Conservation (phyloP, 92 coral and sea anemone genomes). For the Phymanthus crucifer region DNA sequence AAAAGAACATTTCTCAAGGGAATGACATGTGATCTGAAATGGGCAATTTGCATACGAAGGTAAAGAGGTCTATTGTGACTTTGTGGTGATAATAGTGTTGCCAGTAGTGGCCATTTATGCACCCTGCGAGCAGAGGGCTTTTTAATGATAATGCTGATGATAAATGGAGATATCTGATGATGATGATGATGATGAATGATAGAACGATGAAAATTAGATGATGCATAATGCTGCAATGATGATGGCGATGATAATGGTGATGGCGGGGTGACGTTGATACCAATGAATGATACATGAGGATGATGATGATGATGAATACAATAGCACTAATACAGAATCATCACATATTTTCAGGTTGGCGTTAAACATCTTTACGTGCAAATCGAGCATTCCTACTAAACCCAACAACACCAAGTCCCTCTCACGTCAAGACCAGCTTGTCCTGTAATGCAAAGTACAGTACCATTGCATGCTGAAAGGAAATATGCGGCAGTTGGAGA, state of each 20-base stretch:
- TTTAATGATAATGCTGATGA: background rate
- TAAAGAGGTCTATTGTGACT: background rate
- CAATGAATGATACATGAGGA: background rate
- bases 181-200: background rate
- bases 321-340: background rate
- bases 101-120: background rate
- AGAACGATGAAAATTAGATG: too few species aligned
- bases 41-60: too few species aligned
- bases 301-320: background rate
- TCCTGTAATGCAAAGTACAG: background rate
- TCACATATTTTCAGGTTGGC: conserved; percentile 64
- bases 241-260: background rate
- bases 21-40: too few species aligned
- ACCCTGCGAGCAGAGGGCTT: background rate
- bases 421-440: background rate
- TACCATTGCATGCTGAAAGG: too few species aligned
- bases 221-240: background rate
- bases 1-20: too few species aligned
- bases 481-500: too few species aligned
- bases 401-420: background rate
- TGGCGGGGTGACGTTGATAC: too few species aligned
- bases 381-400: conserved; percentile 86
- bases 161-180: background rate
- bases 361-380: conserved; percentile 94
- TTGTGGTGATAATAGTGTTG: background rate